These are phyloP conservation scores for Pristiophorus japonicus DNA, from an alignment of 2,113 vertebrate species.

Conservation along the genomic window DNA sequence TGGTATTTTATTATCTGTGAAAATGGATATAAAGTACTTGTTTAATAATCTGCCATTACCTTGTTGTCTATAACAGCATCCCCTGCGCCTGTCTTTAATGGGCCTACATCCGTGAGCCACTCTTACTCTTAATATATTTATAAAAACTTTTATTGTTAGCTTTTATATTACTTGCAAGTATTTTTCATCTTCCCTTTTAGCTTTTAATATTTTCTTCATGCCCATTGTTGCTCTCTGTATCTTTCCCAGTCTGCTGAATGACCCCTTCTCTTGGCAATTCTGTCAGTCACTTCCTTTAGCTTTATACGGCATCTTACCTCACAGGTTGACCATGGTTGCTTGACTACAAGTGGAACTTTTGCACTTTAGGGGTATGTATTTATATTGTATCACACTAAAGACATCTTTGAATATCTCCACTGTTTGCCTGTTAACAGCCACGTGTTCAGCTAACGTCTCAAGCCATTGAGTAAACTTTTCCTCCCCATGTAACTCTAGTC, in stretches of 20 bases:
- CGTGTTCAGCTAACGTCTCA: neutral
- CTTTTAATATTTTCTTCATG: neutral
- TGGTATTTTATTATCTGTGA: neutral
- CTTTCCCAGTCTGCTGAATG: neutral
- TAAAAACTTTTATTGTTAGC: neutral
- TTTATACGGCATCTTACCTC: too few species aligned
- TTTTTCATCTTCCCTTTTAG: neutral
- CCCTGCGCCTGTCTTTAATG: neutral
- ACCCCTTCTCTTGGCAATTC: too few species aligned
- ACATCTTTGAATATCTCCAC: neutral
- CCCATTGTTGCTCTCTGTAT: neutral
- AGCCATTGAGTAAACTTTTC: neutral
- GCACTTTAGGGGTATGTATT: too few species aligned
- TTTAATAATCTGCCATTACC: too few species aligned
- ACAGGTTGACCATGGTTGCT: too few species aligned
- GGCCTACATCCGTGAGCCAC: neutral
- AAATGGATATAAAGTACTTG: too few species aligned
- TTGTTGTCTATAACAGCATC: neutral
- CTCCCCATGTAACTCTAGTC: neutral
- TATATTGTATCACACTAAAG: too few species aligned
- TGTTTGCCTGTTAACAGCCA: neutral
- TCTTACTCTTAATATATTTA: neutral
- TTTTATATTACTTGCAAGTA: neutral
- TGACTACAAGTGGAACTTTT: too few species aligned
- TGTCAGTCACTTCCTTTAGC: too few species aligned